Evolutionary conservation across 2,888 invertebrate genomes (phyloP).

Genomic region (Pseudococcus longispinus): DNA sequence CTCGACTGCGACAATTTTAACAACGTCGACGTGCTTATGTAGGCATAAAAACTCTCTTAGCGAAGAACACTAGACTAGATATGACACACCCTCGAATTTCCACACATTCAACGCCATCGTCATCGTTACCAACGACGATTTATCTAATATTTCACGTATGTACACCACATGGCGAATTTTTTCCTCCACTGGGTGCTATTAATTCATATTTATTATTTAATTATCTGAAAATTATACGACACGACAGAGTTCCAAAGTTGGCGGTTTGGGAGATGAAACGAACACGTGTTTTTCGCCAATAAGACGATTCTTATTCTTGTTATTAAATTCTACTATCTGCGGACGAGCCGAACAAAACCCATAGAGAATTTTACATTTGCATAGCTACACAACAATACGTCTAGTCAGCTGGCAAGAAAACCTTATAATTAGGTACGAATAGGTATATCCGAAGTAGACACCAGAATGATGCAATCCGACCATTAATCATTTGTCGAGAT

Average conservation of each 20-base stretch:
- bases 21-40: neutral
- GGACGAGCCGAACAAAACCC: neutral
- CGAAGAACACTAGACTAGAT: neutral
- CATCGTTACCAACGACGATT: neutral
- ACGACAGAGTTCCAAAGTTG: neutral
- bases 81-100: neutral
- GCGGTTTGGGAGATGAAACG: neutral
- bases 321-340: neutral
- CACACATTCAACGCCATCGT: neutral
- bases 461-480: neutral
- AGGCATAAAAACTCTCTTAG: neutral
- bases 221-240: neutral
- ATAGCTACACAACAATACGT: neutral
- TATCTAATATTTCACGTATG: neutral
- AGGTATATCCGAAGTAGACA: neutral
- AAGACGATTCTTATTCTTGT: neutral
- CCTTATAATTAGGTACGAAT: neutral
- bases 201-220: conserved; percentile 6
- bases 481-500: neutral
- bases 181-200: neutral
- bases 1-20: conserved; percentile 22
- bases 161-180: neutral
- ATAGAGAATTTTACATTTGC: neutral
- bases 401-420: neutral
- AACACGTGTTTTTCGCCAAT: neutral